Evolutionary conservation across 2,888 invertebrate species (phyloP).

Genomic region (Mythimna loreyi): DNA sequence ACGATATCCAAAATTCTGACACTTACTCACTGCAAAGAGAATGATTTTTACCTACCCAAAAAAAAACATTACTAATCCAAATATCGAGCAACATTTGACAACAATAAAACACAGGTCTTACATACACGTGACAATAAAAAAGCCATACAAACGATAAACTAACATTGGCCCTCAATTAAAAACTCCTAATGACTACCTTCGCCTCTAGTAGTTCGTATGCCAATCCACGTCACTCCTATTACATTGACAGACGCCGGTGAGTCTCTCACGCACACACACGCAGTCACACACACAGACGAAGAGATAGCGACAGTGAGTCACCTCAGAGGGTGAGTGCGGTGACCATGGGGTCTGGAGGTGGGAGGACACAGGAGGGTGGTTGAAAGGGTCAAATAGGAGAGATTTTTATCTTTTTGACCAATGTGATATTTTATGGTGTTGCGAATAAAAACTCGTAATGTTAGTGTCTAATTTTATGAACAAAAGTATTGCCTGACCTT

Average conservation of each 20-base stretch:
- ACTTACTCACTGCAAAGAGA: background rate
- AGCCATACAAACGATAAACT: conserved; percentile 14
- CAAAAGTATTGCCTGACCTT: too few relatives aligned
- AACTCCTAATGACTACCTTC: conserved; percentile 21
- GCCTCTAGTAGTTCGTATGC: conserved; percentile 27
- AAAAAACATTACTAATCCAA: background rate
- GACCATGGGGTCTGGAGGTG: conserved; percentile 70
- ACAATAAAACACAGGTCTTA: background rate
- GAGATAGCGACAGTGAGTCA: conserved; percentile 85
- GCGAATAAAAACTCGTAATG: too few relatives aligned
- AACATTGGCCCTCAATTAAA: conserved; percentile 45
- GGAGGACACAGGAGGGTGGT: conserved; percentile 35
- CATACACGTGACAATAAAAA: background rate
- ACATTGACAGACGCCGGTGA: conserved; percentile 77
- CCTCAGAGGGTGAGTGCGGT: conserved; percentile 82
- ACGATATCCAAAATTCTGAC: background rate
- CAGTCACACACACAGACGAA: conserved; percentile 72
- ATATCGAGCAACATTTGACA: background rate
- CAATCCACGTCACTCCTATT: conserved; percentile 66
- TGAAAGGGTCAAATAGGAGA: background rate
- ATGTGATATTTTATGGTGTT: background rate
- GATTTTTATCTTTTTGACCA: background rate
- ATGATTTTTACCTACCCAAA: too few relatives aligned
- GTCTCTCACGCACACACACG: conserved; percentile 82
- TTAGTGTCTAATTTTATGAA: too few relatives aligned